phyloP scores from a whole-genome alignment of 2,888 invertebrate species.

The Pseudanteris insignis region DNA sequence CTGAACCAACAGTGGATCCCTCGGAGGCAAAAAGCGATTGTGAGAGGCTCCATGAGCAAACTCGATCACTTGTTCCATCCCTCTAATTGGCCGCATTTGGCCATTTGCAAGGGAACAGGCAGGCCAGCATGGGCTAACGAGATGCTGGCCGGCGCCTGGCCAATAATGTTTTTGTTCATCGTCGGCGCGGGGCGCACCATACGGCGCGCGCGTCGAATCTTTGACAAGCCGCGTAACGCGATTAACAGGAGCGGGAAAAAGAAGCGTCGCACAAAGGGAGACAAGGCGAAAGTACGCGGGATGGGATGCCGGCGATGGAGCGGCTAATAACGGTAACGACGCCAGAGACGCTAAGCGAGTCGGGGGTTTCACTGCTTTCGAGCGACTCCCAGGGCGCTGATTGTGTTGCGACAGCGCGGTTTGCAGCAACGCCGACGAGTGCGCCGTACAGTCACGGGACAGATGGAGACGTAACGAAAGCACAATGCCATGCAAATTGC shows the following conservation, averaged over 20 bases:
- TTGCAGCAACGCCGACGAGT: slow-evolving; percentile 33
- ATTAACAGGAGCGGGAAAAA: slow-evolving; percentile 21
- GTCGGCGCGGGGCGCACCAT: slow-evolving; percentile 11
- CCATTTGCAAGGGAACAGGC: slow-evolving; percentile 13
- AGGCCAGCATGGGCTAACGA: slow-evolving; percentile 2
- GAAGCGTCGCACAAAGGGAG: slow-evolving; percentile 1
- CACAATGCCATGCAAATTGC: slow-evolving; percentile 66
- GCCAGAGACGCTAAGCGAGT: slow-evolving; percentile 58
- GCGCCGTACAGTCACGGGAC: slow-evolving; percentile 49
- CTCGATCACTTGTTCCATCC: no score
- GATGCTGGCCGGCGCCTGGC: slow-evolving; percentile 7
- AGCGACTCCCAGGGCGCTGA: slow-evolving; percentile 56
- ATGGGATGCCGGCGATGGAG: slow-evolving; percentile 50
- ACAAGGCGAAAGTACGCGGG: slow-evolving; percentile 14
- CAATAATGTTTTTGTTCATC: slow-evolving; percentile 14
- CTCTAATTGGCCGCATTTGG: slow-evolving; percentile 4
- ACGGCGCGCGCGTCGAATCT: slow-evolving; percentile 22
- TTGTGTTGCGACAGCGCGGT: slow-evolving; percentile 55
- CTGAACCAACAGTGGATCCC: no score
- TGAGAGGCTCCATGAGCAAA: no score
- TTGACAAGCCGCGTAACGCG: slow-evolving; percentile 29
- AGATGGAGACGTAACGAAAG: slow-evolving; percentile 64
- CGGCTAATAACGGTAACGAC: slow-evolving; percentile 61
- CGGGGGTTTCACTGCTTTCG: slow-evolving; percentile 57
- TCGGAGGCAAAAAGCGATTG: no score